Evolutionary conservation across 2,113 vertebrate species (phyloP).

Genomic region (Parotia lawesii): DNA sequence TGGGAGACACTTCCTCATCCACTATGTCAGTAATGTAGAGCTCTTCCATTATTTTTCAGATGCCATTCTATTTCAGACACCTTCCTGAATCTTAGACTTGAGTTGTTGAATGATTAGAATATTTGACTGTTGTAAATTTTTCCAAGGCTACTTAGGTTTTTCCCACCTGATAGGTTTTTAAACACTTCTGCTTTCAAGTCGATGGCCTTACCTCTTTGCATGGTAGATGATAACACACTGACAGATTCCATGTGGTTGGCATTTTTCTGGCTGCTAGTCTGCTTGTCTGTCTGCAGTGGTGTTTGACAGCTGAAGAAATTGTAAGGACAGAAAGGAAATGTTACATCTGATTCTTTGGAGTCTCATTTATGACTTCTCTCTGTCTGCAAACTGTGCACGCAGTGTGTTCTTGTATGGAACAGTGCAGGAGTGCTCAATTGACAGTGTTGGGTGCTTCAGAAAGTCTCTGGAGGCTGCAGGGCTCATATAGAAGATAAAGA

Average conservation of each 20-base stretch:
- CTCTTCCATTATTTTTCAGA: neutral
- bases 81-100: neutral
- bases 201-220: neutral
- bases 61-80: neutral
- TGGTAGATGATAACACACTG: neutral
- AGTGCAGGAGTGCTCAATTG: neutral
- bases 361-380: neutral
- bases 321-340: neutral
- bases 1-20: neutral
- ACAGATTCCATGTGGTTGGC: neutral
- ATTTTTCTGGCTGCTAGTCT: neutral
- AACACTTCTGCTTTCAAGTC: neutral
- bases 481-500: neutral
- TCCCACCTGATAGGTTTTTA: neutral
- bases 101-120: fast-evolving
- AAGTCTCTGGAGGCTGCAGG: neutral
- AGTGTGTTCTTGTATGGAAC: neutral
- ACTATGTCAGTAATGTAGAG: neutral
- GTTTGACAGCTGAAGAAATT: neutral
- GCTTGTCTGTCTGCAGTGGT: neutral
- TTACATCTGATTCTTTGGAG: neutral
- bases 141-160: neutral
- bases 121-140: neutral
- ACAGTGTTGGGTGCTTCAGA: neutral
- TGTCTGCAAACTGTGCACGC: neutral